phyloP scores from a whole-genome alignment of 2,888 invertebrate genomes.

The Silvanus unidentatus region DNA sequence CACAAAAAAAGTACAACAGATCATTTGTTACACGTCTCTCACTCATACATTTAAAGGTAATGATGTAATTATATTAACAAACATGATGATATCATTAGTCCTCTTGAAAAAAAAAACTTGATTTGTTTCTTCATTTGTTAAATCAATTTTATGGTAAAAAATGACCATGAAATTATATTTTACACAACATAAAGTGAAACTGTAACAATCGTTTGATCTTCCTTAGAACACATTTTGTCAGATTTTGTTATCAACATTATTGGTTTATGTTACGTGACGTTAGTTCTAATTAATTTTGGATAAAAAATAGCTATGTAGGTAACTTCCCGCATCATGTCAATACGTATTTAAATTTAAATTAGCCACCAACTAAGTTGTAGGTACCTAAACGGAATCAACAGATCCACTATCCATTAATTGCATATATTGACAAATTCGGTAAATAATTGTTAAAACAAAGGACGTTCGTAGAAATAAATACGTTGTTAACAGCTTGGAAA shows the following conservation, averaged over 20 bases:
- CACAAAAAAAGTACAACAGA: constrained; percentile 3
- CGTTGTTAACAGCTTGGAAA: too few relatives aligned
- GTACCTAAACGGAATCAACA: too few relatives aligned
- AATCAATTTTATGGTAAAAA: constrained; percentile 20
- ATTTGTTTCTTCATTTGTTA: constrained; percentile 20
- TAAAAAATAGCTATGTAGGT: too few relatives aligned
- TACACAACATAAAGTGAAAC: not conserved
- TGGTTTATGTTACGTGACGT: not conserved
- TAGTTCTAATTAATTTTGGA: not conserved
- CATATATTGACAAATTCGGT: too few relatives aligned
- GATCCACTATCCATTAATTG: too few relatives aligned
- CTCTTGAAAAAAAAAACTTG: constrained; percentile 24
- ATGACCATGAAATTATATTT: constrained; percentile 20
- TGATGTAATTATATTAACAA: constrained; percentile 27
- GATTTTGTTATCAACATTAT: not conserved
- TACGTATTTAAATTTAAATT: too few relatives aligned
- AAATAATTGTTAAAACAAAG: too few relatives aligned
- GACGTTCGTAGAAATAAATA: too few relatives aligned
- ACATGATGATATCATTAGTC: constrained; percentile 29
- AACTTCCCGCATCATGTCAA: too few relatives aligned
- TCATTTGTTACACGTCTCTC: constrained; percentile 25
- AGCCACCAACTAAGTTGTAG: too few relatives aligned
- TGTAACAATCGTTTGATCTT: not conserved
- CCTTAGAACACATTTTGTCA: not conserved
- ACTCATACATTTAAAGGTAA: constrained; percentile 15